phyloP scores from a whole-genome alignment of 1,140 invertebrate genomes.

The Zaprionus ghesquierei region DNA sequence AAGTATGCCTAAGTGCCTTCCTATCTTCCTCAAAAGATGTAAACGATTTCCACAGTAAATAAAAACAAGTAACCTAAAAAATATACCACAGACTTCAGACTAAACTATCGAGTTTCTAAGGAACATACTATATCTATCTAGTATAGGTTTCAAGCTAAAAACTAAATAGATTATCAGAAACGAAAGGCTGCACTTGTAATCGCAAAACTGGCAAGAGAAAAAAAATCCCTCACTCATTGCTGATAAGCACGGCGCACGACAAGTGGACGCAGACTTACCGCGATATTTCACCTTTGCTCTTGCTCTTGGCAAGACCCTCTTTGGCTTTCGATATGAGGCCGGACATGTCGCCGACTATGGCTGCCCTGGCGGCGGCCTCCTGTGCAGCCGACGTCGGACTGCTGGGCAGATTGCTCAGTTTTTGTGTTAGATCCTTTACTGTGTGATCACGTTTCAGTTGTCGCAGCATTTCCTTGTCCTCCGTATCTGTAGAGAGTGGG shows the following conservation, averaged over 20 bases:
- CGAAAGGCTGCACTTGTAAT: not conserved
- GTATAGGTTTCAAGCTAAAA: not conserved
- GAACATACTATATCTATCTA: not conserved
- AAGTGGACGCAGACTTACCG: conserved; percentile 55
- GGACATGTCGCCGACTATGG: conserved; percentile 90
- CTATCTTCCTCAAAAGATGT: too few relatives aligned
- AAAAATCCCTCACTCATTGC: not conserved
- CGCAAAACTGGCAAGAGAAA: not conserved
- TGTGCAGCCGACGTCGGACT: conserved; percentile 83
- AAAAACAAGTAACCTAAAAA: not conserved
- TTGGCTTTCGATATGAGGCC: conserved; percentile 96
- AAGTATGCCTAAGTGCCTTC: conserved; percentile 34
- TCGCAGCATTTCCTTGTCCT: conserved; percentile 73
- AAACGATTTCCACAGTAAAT: conserved; percentile 24
- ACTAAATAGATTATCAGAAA: not conserved
- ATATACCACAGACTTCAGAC: not conserved
- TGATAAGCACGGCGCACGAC: not conserved
- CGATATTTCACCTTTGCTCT: conserved; percentile 86
- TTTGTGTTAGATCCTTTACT: conserved; percentile 93
- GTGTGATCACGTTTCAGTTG: conserved; percentile 89
- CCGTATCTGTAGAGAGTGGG: conserved; percentile 69
- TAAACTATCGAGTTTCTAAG: conserved; percentile 1
- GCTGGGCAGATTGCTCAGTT: conserved; percentile 87
- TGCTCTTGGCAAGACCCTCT: conserved; percentile 93
- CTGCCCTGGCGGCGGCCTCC: conserved; percentile 76